phyloP scores from a whole-genome alignment of 2,797 vertebrate genomes.

The Paguma larvata region DNA sequence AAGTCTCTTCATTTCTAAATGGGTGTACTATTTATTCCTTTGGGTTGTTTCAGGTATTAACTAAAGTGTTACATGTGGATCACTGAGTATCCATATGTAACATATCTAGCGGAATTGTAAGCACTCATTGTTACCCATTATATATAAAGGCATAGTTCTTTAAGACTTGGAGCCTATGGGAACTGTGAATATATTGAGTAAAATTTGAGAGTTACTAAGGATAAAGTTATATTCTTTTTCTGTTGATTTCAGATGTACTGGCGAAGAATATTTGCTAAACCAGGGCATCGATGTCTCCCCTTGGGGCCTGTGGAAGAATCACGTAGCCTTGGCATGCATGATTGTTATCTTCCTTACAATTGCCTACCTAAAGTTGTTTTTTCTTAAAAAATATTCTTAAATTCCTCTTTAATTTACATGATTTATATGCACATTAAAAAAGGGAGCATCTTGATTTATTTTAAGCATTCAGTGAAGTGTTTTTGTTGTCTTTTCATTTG shows the following conservation, averaged over 20 bases:
- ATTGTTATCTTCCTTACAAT: constrained; percentile 91
- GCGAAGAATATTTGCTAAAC: constrained; percentile 90
- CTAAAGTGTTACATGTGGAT: background rate
- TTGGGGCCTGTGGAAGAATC: constrained; percentile 96
- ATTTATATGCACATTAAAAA: constrained; percentile 42
- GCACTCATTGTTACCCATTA: background rate
- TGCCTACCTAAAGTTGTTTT: constrained; percentile 93
- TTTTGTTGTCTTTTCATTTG: background rate
- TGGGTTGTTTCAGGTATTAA: constrained; percentile 6
- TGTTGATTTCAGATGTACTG: constrained; percentile 90
- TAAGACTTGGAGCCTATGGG: background rate
- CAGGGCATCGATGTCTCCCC: constrained; percentile 91
- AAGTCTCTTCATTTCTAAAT: background rate
- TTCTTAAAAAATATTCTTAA: constrained; percentile 95
- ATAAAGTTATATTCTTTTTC: background rate
- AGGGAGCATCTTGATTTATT: background rate
- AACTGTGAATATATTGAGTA: background rate
- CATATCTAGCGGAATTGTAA: background rate
- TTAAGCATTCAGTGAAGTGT: background rate
- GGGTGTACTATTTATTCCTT: background rate
- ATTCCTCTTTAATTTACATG: background rate
- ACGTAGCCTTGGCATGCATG: constrained; percentile 92
- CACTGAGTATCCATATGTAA: background rate
- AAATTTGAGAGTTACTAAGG: background rate
- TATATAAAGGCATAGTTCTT: background rate